A percentile compares a stretch with the other conserved stretches of the same genome.
phyloP scores from a whole-genome alignment of 2,797 vertebrate genomes.

The Tenualosa ilisha region DNA sequence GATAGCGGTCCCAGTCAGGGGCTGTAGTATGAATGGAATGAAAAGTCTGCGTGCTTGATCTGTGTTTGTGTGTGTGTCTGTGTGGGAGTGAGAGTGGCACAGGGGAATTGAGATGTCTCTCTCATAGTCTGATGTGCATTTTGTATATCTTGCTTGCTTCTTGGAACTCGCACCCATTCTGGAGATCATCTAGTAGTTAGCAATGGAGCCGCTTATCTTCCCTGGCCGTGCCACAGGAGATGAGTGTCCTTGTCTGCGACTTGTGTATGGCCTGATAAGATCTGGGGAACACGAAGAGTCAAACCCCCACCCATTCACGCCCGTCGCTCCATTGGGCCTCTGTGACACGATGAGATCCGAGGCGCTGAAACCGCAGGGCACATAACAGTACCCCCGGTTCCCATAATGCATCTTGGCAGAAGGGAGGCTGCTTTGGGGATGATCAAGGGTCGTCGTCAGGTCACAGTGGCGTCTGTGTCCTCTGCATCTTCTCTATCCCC shows the following conservation, averaged over 20 bases:
- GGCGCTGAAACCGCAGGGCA: neutral
- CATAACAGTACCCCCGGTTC: neutral
- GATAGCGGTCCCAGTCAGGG: neutral
- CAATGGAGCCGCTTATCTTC: neutral
- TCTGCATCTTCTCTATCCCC: neutral
- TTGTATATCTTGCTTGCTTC: neutral
- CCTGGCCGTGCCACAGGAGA: neutral
- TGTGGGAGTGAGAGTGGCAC: neutral
- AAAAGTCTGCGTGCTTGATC: neutral
- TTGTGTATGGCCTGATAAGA: neutral
- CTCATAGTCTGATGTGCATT: neutral
- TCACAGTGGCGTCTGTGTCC: neutral
- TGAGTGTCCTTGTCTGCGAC: neutral
- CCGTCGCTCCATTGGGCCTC: neutral
- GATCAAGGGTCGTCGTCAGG: neutral
- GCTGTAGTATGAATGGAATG: neutral
- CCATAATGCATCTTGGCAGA: slow-evolving; percentile 15
- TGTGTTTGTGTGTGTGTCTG: neutral
- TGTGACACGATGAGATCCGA: neutral
- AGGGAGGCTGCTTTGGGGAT: slow-evolving; percentile 2
- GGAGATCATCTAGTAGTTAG: neutral
- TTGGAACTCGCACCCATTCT: neutral
- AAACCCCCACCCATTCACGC: neutral
- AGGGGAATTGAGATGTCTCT: neutral
- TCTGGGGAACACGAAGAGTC: neutral